These are phyloP conservation scores for Lycaena phlaeas DNA, from an alignment of 2,888 invertebrate species.

Conservation along the genomic window DNA sequence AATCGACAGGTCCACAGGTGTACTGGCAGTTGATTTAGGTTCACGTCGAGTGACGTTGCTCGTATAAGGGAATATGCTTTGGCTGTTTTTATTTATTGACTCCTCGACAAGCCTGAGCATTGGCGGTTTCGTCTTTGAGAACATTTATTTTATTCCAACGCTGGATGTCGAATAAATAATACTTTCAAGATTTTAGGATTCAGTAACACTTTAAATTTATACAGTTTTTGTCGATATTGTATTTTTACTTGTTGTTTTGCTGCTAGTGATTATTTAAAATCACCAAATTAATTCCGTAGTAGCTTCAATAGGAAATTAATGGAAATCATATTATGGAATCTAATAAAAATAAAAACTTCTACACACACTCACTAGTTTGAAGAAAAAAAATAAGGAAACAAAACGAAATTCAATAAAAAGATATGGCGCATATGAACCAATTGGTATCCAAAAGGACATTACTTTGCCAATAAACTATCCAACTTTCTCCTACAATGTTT, in stretches of 20 bases:
- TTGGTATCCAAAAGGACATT: slow-evolving; percentile 7
- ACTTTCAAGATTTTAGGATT: too few species aligned
- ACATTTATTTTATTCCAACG: slow-evolving; percentile 2
- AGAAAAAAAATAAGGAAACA: too few species aligned
- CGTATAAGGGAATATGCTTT: slow-evolving; percentile 57
- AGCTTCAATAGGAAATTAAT: too few species aligned
- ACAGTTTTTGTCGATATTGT: too few species aligned
- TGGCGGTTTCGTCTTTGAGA: neutral
- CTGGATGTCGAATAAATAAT: neutral
- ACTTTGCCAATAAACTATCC: slow-evolving; percentile 1
- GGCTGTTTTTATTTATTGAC: slow-evolving; percentile 54
- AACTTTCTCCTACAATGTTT: slow-evolving; percentile 7
- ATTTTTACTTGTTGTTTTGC: too few species aligned
- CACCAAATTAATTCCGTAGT: too few species aligned
- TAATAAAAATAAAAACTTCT: too few species aligned
- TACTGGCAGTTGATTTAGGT: slow-evolving; percentile 65
- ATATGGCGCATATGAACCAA: slow-evolving; percentile 4
- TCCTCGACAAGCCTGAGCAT: slow-evolving; percentile 22
- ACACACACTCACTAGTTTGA: too few species aligned
- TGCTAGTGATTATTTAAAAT: too few species aligned
- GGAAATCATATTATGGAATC: too few species aligned
- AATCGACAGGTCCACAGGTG: slow-evolving; percentile 69
- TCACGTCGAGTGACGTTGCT: slow-evolving; percentile 42
- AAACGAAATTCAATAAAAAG: neutral
- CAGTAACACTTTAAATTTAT: too few species aligned